Conservation (phyloP, 1,140 invertebrate species). For the Dufourea novaeangliae region DNA sequence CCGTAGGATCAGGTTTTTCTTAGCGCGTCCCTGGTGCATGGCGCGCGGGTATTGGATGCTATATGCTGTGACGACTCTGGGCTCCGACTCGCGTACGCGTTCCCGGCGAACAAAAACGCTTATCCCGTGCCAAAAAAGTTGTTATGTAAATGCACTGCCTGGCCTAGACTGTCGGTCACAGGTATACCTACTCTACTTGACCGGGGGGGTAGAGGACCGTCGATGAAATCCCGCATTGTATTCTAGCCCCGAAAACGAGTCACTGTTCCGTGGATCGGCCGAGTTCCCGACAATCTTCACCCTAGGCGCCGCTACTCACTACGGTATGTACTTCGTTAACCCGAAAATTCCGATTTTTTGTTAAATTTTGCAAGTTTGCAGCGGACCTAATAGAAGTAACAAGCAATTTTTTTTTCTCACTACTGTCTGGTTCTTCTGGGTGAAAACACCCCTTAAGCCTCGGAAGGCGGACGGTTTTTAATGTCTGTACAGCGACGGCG, state of each 20-base stretch:
- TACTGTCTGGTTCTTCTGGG: no score
- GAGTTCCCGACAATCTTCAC: no score
- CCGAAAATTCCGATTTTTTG: no score
- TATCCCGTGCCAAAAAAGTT: constrained; percentile 73
- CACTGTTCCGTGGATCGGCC: not conserved
- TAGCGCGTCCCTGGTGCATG: constrained; percentile 47
- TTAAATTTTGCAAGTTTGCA: no score
- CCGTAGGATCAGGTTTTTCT: constrained; percentile 69
- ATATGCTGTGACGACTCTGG: constrained; percentile 58
- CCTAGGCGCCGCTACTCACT: no score
- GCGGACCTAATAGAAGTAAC: no score
- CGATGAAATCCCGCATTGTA: not conserved
- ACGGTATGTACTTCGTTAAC: no score
- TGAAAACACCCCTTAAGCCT: no score
- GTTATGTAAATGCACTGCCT: constrained; percentile 77
- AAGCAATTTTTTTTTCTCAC: no score
- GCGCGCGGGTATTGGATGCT: constrained; percentile 57
- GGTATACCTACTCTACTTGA: constrained; percentile 42
- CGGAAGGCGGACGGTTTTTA: no score
- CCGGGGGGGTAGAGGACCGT: constrained; percentile 1
- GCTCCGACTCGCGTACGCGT: constrained; percentile 61
- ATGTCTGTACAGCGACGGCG: no score
- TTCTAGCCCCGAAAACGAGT: not conserved
- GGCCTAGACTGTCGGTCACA: constrained; percentile 66
- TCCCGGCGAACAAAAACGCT: constrained; percentile 66